These are phyloP conservation scores for Decapterus maruadsi DNA, from an alignment of 2,797 vertebrate genomes.

Conservation along the genomic window DNA sequence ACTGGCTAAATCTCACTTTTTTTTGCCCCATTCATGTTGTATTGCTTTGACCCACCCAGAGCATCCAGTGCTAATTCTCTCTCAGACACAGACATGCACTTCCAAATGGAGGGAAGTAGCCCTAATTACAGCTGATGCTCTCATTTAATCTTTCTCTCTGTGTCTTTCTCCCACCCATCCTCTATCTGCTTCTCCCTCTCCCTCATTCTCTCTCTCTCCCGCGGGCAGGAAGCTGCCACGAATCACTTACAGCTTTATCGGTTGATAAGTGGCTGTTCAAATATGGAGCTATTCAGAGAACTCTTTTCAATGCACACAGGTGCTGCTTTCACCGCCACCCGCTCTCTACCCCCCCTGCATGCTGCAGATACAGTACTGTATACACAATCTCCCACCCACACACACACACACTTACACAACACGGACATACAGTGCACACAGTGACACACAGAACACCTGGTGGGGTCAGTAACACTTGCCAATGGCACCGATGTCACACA, in stretches of 20 bases:
- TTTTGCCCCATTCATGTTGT: background rate
- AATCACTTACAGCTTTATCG: conserved; percentile 77
- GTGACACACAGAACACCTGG: conserved; percentile 70
- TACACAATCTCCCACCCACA: conserved; percentile 34
- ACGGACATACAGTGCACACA: conserved; percentile 12
- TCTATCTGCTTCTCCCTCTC: background rate
- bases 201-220: conserved; percentile 13
- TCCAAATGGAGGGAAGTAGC: conserved; percentile 65
- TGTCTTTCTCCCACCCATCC: conserved; percentile 12
- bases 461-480: conserved; percentile 64
- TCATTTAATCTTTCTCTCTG: conserved; percentile 60
- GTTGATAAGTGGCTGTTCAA: conserved; percentile 75
- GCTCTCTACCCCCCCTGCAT: background rate
- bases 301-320: conserved; percentile 77
- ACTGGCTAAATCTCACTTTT: background rate
- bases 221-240: conserved; percentile 79
- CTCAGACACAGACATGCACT: conserved; percentile 50
- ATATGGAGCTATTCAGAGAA: conserved; percentile 77
- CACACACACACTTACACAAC: conserved; percentile 7
- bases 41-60: conserved; percentile 36
- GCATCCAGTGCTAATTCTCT: conserved; percentile 45
- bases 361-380: conserved; percentile 39
- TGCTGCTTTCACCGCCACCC: conserved; percentile 69
- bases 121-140: conserved; percentile 79
- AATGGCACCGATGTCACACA: conserved; percentile 64